Conservation (phyloP, 2,113 vertebrate species). For the Siniperca knerii region DNA sequence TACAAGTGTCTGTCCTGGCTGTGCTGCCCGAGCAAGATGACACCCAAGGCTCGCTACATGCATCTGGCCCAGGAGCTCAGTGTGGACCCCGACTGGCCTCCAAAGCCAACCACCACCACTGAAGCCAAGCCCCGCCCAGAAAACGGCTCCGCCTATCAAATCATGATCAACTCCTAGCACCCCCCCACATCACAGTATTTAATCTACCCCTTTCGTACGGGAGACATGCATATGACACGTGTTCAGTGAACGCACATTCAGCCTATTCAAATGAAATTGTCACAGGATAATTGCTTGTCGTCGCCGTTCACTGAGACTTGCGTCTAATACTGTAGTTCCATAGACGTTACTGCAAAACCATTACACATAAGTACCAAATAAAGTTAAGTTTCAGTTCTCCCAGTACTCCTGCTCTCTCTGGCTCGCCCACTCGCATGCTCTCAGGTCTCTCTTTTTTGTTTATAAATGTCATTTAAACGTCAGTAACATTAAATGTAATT, state of each 20-base stretch:
- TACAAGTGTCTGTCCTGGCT: constrained; percentile 84
- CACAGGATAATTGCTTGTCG: not conserved
- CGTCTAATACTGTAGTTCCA: constrained; percentile 19
- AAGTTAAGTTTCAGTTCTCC: not conserved
- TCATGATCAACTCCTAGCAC: constrained; percentile 88
- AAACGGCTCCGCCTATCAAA: constrained; percentile 89
- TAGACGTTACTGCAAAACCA: constrained; percentile 14
- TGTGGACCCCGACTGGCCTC: constrained; percentile 97
- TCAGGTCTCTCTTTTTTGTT: constrained; percentile 50
- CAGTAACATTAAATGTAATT: not conserved
- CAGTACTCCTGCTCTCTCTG: constrained; percentile 16
- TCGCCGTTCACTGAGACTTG: constrained; percentile 11
- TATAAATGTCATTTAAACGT: constrained; percentile 1
- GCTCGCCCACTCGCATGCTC: not conserved
- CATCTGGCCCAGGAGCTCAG: constrained; percentile 95
- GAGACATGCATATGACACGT: not conserved
- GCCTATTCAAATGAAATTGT: not conserved
- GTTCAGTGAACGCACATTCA: constrained; percentile 31
- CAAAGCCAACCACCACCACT: constrained; percentile 95
- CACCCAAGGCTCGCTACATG: constrained; percentile 95
- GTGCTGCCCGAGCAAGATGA: constrained; percentile 83
- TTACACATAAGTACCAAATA: constrained; percentile 36
- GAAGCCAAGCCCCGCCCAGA: constrained; percentile 90
- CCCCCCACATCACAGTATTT: not conserved
- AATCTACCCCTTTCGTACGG: constrained; percentile 1